These are phyloP conservation scores for Athrips mouffetella DNA, from an alignment of 2,888 invertebrate species.

Conservation along the genomic window DNA sequence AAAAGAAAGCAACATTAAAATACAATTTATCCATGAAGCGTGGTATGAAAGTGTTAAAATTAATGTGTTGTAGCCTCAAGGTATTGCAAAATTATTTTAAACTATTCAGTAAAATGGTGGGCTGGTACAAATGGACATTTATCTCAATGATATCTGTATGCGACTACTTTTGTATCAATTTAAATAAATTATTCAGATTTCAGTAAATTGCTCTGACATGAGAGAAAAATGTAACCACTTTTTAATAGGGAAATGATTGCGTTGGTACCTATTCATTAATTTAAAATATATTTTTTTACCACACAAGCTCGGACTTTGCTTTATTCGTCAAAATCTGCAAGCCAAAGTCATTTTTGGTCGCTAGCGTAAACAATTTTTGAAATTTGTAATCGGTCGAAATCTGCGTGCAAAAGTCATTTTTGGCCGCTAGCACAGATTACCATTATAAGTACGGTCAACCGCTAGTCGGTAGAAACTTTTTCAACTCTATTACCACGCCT, in stretches of 20 bases:
- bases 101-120: conserved; percentile 6
- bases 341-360: no score
- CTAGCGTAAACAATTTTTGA: no score
- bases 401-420: no score
- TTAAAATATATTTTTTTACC: no score
- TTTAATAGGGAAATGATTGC: not conserved
- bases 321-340: no score
- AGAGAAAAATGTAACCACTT: not conserved
- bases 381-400: no score
- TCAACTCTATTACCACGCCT: no score
- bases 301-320: no score
- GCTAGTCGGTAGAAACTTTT: no score
- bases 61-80: conserved; percentile 23
- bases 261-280: no score
- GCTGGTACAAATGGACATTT: conserved; percentile 5
- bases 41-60: conserved; percentile 33
- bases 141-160: conserved; percentile 3
- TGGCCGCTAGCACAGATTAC: no score
- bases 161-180: conserved; percentile 2
- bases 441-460: no score
- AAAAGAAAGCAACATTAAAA: conserved; percentile 45
- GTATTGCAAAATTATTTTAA: conserved; percentile 21
- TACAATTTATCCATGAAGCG: conserved; percentile 36
- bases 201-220: not conserved
- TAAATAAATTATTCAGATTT: conserved; percentile 7